Percentiles rank a stretch among this genome's conserved stretches.
Evolutionary conservation across 2,888 invertebrate species (phyloP).

Genomic region (Graphium colonna): DNA sequence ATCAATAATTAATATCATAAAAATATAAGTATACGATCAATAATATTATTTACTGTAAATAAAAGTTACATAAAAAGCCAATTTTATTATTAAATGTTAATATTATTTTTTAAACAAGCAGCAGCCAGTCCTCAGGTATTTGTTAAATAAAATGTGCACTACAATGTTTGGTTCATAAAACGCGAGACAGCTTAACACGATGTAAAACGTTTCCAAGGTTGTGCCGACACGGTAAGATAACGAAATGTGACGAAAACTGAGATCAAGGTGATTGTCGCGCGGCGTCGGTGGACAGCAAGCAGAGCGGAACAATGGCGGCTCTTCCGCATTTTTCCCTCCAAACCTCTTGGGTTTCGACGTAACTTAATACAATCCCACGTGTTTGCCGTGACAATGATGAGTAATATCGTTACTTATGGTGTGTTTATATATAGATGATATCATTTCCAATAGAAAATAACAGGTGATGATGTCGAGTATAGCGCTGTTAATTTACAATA

Average conservation of each 20-base stretch:
- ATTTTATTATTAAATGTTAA: no score
- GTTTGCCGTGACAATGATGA: constrained; percentile 30
- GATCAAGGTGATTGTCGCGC: constrained; percentile 40
- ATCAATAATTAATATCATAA: no score
- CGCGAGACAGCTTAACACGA: background rate
- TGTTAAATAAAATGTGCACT: no score
- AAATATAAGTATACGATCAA: no score
- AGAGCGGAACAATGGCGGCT: constrained; percentile 50
- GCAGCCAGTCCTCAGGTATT: no score
- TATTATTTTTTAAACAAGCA: no score
- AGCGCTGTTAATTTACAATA: no score
- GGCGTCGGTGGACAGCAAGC: constrained; percentile 35
- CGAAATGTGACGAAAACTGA: constrained; percentile 24
- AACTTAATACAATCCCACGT: constrained; percentile 50
- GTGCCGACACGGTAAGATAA: constrained; percentile 8
- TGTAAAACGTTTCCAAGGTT: constrained; percentile 5
- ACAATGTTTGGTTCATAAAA: background rate
- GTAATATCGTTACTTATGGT: background rate
- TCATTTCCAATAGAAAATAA: no score
- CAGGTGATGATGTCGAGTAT: no score
- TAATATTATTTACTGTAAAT: no score
- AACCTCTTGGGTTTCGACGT: constrained; percentile 57
- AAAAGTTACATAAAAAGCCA: no score
- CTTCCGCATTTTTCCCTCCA: constrained; percentile 55
- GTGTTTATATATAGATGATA: no score